Evolutionary conservation across 2,797 vertebrate species (phyloP), one percentile per base, ranked within the genome.

Genomic region (Sciurus vulgaris): DNA sequence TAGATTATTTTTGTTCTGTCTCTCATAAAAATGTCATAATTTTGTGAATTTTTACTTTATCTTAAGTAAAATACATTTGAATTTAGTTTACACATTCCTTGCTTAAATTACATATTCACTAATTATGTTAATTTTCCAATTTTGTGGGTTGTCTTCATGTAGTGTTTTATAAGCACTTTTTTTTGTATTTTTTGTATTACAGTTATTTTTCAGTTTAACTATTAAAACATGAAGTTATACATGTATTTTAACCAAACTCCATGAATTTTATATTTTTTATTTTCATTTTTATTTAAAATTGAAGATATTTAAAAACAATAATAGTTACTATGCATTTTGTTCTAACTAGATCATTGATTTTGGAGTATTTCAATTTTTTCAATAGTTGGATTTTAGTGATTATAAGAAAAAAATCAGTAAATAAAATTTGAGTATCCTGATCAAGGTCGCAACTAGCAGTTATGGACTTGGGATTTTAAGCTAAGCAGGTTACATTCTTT

Each of bases 141-240:
- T 18, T 38, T 35, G 22, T 41, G 2, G 1, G 6, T 94, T 90
- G 15, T 51, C 22, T 54, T 89, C 82, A 94, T 47, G 26, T 83
- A 56, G 65, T 78, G 20, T 56, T 69, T 59, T 78, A 22, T 20
- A 87, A 83, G 33, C 2, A 90, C 35, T 61, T 78, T 67, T 67
- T 86, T 94, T 49, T 59, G 33, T 74, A 79, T 83, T 51, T 54
- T 92, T 90, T 72, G 70, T 7, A 51, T 72, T 90, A 38, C 33
- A 89, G 11, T 65, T 54, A 18, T 89, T 76, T 67, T 87, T 73
- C 26, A 59, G 3, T 72, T 90, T 81, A 78, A 33, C 44, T 84
- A 44, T 33, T 17, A 61, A 67, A 77, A 1, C 44, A 1, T 89
- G 26, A 79, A 79, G 2, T 12, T 69, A 22, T 73, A 56, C 51